A percentile compares a stretch with the other conserved stretches of the same genome.
Evolutionary conservation across 2,888 invertebrate genomes (phyloP).

Genomic region (Melinopterus prodromus): DNA sequence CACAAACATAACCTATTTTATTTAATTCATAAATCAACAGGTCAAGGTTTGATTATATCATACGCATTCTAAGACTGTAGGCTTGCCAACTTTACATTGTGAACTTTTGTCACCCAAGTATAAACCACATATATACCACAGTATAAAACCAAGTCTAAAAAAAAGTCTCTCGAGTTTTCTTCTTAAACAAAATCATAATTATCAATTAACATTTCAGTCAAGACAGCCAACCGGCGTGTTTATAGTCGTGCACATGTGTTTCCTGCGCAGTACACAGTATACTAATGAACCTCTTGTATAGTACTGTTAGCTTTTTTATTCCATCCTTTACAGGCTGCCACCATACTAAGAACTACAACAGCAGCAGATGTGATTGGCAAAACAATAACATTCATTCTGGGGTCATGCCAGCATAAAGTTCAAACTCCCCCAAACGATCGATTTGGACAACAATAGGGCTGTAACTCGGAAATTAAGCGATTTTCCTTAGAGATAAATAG

Average conservation of each 20-base stretch:
- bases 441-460: not conserved
- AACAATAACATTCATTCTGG: not conserved
- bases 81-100: too few species aligned
- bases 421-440: not conserved
- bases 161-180: not conserved
- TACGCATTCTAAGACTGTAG: too few species aligned
- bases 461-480: too few species aligned
- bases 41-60: too few species aligned
- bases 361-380: not conserved
- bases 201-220: not conserved
- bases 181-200: not conserved
- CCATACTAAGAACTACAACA: not conserved
- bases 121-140: too few species aligned
- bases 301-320: not conserved
- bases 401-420: not conserved
- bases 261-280: not conserved
- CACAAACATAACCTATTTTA: too few species aligned
- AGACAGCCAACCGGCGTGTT: not conserved
- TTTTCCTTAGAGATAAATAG: too few species aligned
- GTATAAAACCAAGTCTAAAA: not conserved
- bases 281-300: not conserved
- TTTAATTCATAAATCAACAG: too few species aligned
- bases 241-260: not conserved
- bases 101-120: too few species aligned
- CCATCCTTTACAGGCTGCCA: not conserved